Evolutionary conservation across 2,888 invertebrate genomes (phyloP).

Genomic region (Megastigmus dorsalis): DNA sequence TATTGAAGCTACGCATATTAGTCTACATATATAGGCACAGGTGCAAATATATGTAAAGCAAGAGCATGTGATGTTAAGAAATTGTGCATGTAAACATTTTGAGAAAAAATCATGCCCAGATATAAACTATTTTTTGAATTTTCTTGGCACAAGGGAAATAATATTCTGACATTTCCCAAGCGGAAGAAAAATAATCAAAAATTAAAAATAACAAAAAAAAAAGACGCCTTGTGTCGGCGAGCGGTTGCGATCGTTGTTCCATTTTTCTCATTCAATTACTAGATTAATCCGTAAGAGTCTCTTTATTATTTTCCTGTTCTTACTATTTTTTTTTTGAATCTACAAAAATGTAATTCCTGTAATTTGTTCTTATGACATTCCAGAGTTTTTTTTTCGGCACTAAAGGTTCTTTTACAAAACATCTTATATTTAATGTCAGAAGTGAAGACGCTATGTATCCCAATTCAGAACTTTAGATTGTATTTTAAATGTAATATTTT

Average conservation of each 20-base stretch:
- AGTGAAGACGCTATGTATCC: neutral
- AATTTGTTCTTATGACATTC: slow-evolving; percentile 43
- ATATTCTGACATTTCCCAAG: no score
- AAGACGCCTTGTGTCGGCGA: neutral
- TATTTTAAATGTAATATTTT: no score
- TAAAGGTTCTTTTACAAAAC: neutral
- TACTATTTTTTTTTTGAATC: neutral
- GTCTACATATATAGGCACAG: slow-evolving; percentile 14
- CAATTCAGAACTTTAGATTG: neutral
- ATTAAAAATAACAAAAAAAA: neutral
- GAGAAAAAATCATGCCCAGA: neutral
- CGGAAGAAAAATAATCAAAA: neutral
- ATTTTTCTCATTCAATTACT: neutral
- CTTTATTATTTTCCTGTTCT: neutral
- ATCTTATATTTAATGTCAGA: neutral
- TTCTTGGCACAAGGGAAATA: neutral
- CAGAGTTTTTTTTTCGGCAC: slow-evolving; percentile 23
- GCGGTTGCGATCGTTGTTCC: slow-evolving; percentile 24
- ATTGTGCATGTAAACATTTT: slow-evolving; percentile 1
- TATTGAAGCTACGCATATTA: slow-evolving; percentile 33
- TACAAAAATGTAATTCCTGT: neutral
- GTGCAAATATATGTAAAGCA: slow-evolving; percentile 25
- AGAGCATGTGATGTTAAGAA: slow-evolving; percentile 33
- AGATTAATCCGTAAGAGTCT: neutral
- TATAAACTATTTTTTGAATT: slow-evolving; percentile 17